Base-by-base conservation (phyloP, 2,113 vertebrate genomes). In the Vulpes vulpes region DNA sequence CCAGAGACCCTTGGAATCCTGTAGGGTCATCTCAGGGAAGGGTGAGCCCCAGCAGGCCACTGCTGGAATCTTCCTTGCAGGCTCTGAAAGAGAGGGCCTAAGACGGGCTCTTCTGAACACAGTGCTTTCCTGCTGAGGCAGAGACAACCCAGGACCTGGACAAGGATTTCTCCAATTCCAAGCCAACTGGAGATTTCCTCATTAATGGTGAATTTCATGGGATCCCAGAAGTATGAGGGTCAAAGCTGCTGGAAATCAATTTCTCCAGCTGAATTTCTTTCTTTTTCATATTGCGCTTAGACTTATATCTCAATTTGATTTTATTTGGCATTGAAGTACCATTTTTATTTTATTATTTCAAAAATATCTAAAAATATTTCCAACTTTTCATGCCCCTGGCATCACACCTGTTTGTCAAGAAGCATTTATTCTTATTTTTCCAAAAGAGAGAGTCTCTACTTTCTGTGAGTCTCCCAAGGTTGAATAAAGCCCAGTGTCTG, bases 1-100 rank as follows among this genome's bases (percentile, higher is more conserved):
- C 89, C 73, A 83, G 96, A 93, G 95, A 93, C 76, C 85, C 92
- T 89, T 97, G 96, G 92, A 96, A 96, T 97, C 65, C 78, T 89
- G 53, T 59, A 73, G 78, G 89, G 92, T 97, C 92, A 93, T 67
- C 59, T 55, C 59, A 55, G 73, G 87, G 35, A 95, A 55, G 49
- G 35, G 81, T 80, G 27, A 74, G 23, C 20, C 55, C 6, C 4
- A 20, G 51, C n/a, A 64, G 51, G 38, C n/a, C 30, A 25, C 22
- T 25, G 59, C 85, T 19, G 9, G 78, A 93, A 93, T 0, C 57
- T 35, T 88, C 49, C 15, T 57, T 8, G 10, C 6, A 57, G 91
- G 79, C 83, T 84, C 57, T 53, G 22, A 95, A 91, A 89, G 57
- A 60, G 17, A 80, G 51, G 38, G 25, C 32, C 79, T 19, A 16